phyloP scores from a whole-genome alignment of 2,797 vertebrate genomes.

The Lepus townsendii region DNA sequence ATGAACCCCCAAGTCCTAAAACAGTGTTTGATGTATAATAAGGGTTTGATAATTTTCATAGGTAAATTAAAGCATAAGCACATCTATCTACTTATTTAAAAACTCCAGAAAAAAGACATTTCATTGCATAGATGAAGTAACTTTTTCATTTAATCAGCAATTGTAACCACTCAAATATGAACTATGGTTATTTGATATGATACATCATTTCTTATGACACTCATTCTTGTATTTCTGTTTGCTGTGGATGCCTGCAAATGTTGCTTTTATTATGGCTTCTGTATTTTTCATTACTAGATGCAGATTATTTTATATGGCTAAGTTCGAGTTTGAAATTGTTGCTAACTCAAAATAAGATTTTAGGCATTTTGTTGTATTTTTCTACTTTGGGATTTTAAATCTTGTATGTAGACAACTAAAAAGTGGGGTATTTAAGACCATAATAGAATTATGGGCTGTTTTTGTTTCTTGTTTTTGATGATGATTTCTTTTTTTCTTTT shows the following conservation, averaged over 20 bases:
- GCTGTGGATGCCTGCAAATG: neutral
- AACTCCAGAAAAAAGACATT: neutral
- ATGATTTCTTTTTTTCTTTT: neutral
- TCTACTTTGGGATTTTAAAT: conserved; percentile 46
- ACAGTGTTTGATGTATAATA: neutral
- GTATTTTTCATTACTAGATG: neutral
- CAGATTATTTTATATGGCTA: conserved; percentile 25
- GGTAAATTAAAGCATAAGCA: neutral
- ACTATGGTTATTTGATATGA: neutral
- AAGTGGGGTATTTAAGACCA: neutral
- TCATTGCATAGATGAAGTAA: neutral
- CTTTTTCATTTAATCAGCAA: neutral
- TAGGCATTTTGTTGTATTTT: neutral
- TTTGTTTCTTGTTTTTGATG: neutral
- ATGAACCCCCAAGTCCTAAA: neutral
- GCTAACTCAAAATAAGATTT: conserved; percentile 22
- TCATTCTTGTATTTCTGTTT: conserved; percentile 25
- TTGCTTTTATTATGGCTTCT: conserved; percentile 45
- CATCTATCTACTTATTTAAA: neutral
- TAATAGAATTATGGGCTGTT: neutral
- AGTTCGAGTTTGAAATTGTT: conserved; percentile 28
- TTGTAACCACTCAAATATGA: neutral
- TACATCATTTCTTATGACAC: neutral
- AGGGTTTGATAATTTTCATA: neutral
- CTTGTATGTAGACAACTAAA: neutral